Conservation (phyloP, 2,797 vertebrate genomes). For the Heteromormyrus szaboi region DNA sequence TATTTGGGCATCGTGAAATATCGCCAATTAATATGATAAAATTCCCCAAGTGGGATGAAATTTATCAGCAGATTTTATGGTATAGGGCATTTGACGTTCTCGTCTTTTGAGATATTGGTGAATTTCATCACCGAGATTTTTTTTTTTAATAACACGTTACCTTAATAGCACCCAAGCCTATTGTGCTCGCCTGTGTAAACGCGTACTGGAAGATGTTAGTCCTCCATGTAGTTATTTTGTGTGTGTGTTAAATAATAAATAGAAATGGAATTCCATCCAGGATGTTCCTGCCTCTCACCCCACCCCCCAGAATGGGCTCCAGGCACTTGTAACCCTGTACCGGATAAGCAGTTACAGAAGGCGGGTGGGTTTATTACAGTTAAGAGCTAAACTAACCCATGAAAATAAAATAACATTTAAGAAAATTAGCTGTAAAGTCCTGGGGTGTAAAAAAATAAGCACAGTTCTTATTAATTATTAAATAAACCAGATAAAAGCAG, state of each 20-base stretch:
- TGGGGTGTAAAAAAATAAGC: background rate
- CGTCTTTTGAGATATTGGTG: background rate
- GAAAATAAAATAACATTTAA: background rate
- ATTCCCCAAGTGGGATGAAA: background rate
- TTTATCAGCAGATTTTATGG: background rate
- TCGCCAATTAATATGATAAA: background rate
- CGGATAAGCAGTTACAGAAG: background rate
- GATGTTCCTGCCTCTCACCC: background rate
- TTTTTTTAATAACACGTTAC: background rate
- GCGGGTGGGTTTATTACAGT: background rate
- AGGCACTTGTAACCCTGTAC: background rate
- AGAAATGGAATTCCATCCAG: background rate
- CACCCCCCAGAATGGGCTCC: background rate
- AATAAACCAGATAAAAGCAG: background rate
- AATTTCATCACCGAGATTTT: background rate
- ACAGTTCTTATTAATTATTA: background rate
- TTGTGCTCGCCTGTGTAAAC: background rate
- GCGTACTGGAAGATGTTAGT: background rate
- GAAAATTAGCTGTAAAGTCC: background rate
- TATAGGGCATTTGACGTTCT: background rate
- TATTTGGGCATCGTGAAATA: background rate
- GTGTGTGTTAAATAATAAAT: background rate
- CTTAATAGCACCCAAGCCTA: background rate
- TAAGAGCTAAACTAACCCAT: background rate
- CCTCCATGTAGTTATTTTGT: background rate